Base-by-base conservation (phyloP, 2,888 invertebrate genomes). In the Anticlea derivata region DNA sequence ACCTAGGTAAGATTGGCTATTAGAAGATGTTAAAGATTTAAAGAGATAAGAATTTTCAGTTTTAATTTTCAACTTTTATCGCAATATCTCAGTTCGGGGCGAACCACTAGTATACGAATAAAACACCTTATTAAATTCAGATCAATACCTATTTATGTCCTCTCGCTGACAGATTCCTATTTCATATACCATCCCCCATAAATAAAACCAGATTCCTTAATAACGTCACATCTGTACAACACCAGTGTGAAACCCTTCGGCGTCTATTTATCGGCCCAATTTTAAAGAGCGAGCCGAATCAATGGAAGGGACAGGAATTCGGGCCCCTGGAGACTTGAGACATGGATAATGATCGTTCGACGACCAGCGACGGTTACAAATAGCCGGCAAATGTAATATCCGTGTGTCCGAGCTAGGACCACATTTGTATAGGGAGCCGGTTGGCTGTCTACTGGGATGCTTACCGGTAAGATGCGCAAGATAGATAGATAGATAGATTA, bases 321-420 rank as follows among this genome's bases (percentile, higher is more conserved):
- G 80, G 80, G 80, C 66, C 65, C 83, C 80, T 81, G 53, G 61
- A 80, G 78, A 85, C 71, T 77, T 69, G 73, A 54, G 81, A 84
- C 86, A 85, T 66, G 83, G 84, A 87, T 89, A 88, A 89, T 89
- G 88, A 89, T 86, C 79, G 78, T 76, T 72, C 73, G 72, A 73
- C 76, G 75, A 74, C 83, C 77, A 75, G 70, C 74, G 79, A 88
- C 88, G 87, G 86, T 71, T 88, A 90, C 89, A 90, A 90, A 89
- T 90, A 86, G 85, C 82, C 81, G 86, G 85, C 86, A 81, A 88
- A 89, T 88, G 86, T 86, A 90, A 90, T 89, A 89, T 89, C 86
- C 86, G 86, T 66, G 78, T 77, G 80, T 83, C 85, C 79, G 75
- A 78, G 70, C 75, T 70, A 17, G 10, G 27, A 22, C n/a, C 5